Evolutionary conservation across 2,888 invertebrate species (phyloP), one percentile per base, ranked within the genome.

Genomic region (Sussaba pulchella): DNA sequence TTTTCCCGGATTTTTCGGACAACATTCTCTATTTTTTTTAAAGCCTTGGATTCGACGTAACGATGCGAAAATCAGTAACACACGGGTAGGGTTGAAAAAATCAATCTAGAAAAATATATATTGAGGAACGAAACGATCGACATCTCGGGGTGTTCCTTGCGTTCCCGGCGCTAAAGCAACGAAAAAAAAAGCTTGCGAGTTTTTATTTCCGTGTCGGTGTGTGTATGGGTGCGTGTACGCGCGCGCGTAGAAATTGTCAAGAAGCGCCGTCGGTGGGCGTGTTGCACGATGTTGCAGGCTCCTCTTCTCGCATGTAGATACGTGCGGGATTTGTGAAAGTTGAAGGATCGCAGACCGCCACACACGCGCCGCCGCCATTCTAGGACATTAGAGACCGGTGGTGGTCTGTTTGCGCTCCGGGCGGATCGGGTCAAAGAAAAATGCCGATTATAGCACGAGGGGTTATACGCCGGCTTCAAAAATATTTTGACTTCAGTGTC

Each of bases 161-260:
- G 14, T 12, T 12, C 45, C 45, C 64, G 80, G 80, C 80, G 76
- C 76, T 80, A 61, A 19, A 31, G 57, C 10, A 61, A 66, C 54
- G 17, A 6, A 31, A 52, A 75, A 75, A 6, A 31, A 52, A 75
- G 71, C 10, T 2, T 6, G 6, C 31, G 31, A 5, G 31, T 31
- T 31, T 31, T 2, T 31, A 31, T 31, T 2, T 31, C 2, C 31
- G 31, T 31, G 31, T 31, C n/a, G n/a, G 31, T 31, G 31, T 31
- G 31, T 31, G 31, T 31, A 6, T 31, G 31, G 31, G 31, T 31
- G 31, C 6, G 31, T 6, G 31, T 31, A 6, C 6, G 31, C 31
- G 36, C 82, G 79, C 81, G 84, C 81, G 87, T 89, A 88, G 87
- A 84, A 83, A 88, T 81, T 85, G 86, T 89, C 88, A 89, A 86